Evolutionary conservation across 1,140 invertebrate species (phyloP).

Genomic region (Stegodyphus dumicola): DNA sequence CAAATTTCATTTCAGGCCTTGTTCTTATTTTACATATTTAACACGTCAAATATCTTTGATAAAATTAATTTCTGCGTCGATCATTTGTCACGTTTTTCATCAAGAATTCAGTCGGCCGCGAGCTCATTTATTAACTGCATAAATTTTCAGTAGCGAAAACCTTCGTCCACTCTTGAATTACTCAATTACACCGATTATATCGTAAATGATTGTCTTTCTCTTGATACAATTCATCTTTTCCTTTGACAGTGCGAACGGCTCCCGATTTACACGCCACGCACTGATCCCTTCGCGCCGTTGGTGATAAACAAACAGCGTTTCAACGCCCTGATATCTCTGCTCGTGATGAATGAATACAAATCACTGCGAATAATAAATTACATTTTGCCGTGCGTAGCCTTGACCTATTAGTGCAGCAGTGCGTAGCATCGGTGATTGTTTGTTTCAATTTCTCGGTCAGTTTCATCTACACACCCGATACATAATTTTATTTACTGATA

Average conservation of each 20-base stretch:
- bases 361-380: slow-evolving; percentile 30
- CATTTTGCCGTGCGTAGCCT: slow-evolving; percentile 44
- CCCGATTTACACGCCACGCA: not conserved
- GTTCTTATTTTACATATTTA: no score
- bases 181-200: slow-evolving; percentile 34
- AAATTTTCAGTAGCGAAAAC: not conserved
- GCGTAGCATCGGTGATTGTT: not conserved
- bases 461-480: no score
- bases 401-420: slow-evolving; percentile 39
- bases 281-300: slow-evolving; percentile 4
- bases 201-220: slow-evolving; percentile 27
- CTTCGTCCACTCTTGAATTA: slow-evolving; percentile 39
- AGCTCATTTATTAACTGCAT: no score
- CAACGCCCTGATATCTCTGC: slow-evolving; percentile 17
- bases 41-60: no score
- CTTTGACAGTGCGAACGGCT: slow-evolving; percentile 6
- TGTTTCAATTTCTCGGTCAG: not conserved
- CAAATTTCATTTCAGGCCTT: no score
- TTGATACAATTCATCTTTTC: slow-evolving; percentile 43
- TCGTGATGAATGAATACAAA: slow-evolving; percentile 25
- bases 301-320: slow-evolving; percentile 50
- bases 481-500: no score
- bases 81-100: no score
- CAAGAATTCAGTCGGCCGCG: no score
- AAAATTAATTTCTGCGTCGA: no score